Evolutionary conservation across 30 jellyfish, hydroid and myxozoan species (phyloP).

Genomic region (Aurelia sp.): DNA sequence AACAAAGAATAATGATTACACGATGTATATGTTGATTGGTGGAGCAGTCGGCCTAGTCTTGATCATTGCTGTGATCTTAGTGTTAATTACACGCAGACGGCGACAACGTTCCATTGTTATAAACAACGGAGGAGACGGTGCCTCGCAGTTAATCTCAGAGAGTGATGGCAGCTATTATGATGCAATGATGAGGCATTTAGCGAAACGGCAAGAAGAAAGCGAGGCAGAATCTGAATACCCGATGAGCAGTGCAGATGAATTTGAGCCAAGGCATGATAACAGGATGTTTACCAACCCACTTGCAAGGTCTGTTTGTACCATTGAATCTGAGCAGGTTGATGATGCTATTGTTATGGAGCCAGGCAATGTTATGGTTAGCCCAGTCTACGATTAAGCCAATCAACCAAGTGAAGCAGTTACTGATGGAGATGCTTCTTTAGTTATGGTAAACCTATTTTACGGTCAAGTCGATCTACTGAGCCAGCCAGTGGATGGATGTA

Average conservation of each 20-base stretch:
- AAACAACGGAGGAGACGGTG: background rate
- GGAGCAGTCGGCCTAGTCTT: slow-evolving; percentile 31
- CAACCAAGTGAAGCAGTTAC: background rate
- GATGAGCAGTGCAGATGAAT: slow-evolving; percentile 75
- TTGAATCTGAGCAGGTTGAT: background rate
- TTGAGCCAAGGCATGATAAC: slow-evolving; percentile 32
- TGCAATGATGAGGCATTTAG: slow-evolving; percentile 20
- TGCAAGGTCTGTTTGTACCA: slow-evolving; percentile 1
- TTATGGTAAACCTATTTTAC: too few relatives aligned
- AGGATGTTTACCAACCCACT: slow-evolving; percentile 49
- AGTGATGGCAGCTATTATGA: slow-evolving; percentile 13
- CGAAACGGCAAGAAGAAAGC: slow-evolving; percentile 1
- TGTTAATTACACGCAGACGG: background rate
- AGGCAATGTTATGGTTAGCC: slow-evolving; percentile 8
- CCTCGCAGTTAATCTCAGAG: background rate
- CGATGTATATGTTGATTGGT: slow-evolving; percentile 8
- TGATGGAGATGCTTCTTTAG: background rate
- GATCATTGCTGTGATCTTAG: background rate
- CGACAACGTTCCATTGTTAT: background rate
- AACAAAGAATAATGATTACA: background rate
- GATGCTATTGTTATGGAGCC: background rate
- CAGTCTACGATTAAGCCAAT: slow-evolving; percentile 6
- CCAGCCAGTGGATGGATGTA: too few relatives aligned
- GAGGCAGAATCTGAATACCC: slow-evolving; percentile 41
- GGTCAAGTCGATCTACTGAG: too few relatives aligned